Percentiles rank a stretch among this genome's conserved stretches.
Evolutionary conservation across 2,888 invertebrate genomes (phyloP).

Genomic region (Drosophila infuscata): DNA sequence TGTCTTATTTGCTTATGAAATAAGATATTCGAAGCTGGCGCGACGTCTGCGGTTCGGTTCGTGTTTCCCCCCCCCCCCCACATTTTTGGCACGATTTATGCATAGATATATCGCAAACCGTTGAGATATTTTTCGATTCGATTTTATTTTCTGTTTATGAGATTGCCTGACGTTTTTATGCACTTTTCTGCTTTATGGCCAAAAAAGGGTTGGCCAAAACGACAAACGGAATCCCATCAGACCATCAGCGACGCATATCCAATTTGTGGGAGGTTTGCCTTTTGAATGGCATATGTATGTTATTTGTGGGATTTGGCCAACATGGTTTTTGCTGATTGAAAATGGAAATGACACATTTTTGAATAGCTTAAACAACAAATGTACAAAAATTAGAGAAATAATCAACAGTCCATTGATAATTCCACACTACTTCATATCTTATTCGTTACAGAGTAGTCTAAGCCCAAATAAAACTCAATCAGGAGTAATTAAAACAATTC

Average conservation of each 20-base stretch:
- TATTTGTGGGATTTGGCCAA: slow-evolving; percentile 22
- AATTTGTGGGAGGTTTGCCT: slow-evolving; percentile 19
- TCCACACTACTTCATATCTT: neutral
- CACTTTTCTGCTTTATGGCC: slow-evolving; percentile 58
- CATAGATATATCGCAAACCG: slow-evolving; percentile 48
- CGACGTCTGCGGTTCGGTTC: slow-evolving; percentile 26
- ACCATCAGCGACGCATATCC: slow-evolving; percentile 19
- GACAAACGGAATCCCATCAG: slow-evolving; percentile 20
- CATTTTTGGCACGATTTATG: slow-evolving; percentile 59
- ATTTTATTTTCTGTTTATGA: slow-evolving; percentile 81
- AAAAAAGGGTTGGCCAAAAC: slow-evolving; percentile 50
- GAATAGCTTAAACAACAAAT: too few relatives aligned
- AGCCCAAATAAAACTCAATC: slow-evolving; percentile 66
- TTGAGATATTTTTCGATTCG: slow-evolving; percentile 46
- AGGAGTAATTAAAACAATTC: slow-evolving; percentile 70
- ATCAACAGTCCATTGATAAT: neutral
- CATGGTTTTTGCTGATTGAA: slow-evolving; percentile 1
- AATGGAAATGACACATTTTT: neutral
- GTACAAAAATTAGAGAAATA: neutral
- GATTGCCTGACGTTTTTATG: slow-evolving; percentile 77
- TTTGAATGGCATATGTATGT: slow-evolving; percentile 25
- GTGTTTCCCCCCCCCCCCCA: neutral
- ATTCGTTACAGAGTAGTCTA: neutral
- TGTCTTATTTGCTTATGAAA: slow-evolving; percentile 81
- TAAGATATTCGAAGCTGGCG: slow-evolving; percentile 67